Conservation (phyloP, 2,113 vertebrate species). For the Centropus bengalensis region DNA sequence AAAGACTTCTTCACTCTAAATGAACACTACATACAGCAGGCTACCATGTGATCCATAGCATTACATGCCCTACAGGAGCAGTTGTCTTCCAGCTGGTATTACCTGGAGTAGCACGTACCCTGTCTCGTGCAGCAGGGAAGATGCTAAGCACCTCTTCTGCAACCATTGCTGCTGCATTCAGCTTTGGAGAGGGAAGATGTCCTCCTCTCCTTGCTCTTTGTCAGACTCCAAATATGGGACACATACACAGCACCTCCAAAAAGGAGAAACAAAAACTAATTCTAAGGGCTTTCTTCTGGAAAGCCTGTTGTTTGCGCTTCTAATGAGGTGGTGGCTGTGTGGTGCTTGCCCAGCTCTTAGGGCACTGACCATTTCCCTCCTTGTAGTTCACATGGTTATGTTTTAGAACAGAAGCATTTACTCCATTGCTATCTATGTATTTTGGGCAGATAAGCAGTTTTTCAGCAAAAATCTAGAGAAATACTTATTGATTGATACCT, state of each 20-base stretch:
- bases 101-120: neutral
- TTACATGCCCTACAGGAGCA: neutral
- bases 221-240: neutral
- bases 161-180: neutral
- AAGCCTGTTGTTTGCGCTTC: neutral
- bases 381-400: neutral
- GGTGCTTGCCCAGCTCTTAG: neutral
- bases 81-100: neutral
- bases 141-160: neutral
- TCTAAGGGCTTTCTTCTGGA: neutral
- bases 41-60: neutral
- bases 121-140: neutral
- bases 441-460: neutral
- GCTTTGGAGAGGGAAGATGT: neutral
- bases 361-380: neutral
- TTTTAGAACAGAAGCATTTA: neutral
- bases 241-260: neutral
- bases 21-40: neutral
- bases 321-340: neutral
- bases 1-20: neutral
- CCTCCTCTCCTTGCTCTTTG: neutral
- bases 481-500: neutral
- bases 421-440: neutral
- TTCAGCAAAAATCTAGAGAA: neutral
- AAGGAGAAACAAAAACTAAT: neutral